phyloP scores from a whole-genome alignment of 2,113 vertebrate genomes.

The Mormoops blainvillei region DNA sequence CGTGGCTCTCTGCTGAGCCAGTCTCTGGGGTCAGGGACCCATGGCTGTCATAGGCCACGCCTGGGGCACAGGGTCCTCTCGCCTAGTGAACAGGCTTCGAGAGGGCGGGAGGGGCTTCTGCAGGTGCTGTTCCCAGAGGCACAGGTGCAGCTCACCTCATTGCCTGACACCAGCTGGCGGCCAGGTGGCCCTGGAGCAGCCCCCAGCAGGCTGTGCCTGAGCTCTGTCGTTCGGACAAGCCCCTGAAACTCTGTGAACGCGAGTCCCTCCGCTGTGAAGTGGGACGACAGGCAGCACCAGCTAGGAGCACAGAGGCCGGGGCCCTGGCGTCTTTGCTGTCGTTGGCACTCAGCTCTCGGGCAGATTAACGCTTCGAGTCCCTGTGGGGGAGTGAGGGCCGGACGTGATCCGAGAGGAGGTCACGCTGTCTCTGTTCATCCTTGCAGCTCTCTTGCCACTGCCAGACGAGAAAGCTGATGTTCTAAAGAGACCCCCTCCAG shows the following conservation, averaged over 20 bases:
- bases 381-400: not conserved
- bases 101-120: not conserved
- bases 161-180: not conserved
- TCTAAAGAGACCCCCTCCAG: not conserved
- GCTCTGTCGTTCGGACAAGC: not conserved
- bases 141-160: not conserved
- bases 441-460: not conserved
- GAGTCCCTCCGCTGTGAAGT: not conserved
- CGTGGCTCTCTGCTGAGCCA: not conserved
- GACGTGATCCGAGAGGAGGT: accelerated
- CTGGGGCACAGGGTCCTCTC: not conserved
- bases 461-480: not conserved
- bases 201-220: not conserved
- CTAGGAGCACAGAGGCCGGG: not conserved
- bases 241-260: not conserved
- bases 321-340: not conserved
- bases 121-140: too few relatives aligned
- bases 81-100: not conserved
- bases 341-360: too few relatives aligned
- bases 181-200: not conserved
- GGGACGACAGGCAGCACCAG: not conserved
- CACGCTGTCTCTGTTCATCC: accelerated
- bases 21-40: not conserved
- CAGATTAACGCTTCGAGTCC: not conserved
- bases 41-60: not conserved